Conservation (phyloP, 2,888 invertebrate species). For the Xylophagus ater region DNA sequence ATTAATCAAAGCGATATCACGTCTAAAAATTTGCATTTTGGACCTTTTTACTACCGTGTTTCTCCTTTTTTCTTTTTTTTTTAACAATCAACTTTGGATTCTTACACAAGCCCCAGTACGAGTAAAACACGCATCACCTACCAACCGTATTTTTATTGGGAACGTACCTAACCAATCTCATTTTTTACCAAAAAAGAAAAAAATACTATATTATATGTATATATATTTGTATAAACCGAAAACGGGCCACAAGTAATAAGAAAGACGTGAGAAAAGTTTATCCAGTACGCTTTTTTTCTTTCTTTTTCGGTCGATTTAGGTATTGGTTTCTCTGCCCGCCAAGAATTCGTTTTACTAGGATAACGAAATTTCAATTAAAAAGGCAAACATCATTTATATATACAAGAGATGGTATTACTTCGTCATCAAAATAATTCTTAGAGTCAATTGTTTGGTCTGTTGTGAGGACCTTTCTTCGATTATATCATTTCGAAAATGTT, state of each 20-base stretch:
- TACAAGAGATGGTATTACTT: background rate
- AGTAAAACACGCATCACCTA: background rate
- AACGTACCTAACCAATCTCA: too few species aligned
- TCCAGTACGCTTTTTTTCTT: too few species aligned
- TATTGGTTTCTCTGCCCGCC: too few species aligned
- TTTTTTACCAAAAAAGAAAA: too few species aligned
- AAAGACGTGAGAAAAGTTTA: constrained; percentile 1
- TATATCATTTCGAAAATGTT: background rate
- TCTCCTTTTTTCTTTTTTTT: background rate
- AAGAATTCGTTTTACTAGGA: too few species aligned
- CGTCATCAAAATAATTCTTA: background rate
- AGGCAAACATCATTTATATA: constrained; percentile 9
- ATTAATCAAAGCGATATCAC: constrained; percentile 12
- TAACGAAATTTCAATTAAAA: constrained; percentile 15
- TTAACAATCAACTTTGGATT: background rate
- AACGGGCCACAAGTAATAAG: background rate
- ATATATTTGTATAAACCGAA: background rate
- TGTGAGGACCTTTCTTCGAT: background rate
- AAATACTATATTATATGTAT: background rate
- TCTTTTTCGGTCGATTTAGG: too few species aligned
- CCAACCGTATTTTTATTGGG: background rate
- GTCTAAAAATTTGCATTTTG: constrained; percentile 11
- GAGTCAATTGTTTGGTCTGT: background rate
- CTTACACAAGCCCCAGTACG: background rate
- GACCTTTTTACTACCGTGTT: constrained; percentile 4